phyloP scores from a whole-genome alignment of 2,113 vertebrate genomes.

The Neomonachus schauinslandi region DNA sequence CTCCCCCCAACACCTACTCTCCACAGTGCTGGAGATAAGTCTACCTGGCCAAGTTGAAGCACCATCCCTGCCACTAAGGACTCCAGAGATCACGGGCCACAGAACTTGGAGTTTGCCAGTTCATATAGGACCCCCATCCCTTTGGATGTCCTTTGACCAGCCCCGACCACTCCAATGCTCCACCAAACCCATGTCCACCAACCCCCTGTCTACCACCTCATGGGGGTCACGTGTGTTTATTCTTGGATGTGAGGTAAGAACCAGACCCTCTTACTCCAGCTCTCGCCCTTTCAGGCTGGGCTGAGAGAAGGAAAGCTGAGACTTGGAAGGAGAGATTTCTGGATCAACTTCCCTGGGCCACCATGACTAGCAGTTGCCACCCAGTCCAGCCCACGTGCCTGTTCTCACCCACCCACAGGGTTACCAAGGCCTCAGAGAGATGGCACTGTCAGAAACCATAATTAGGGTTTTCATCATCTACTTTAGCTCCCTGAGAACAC shows the following conservation, averaged over 20 bases:
- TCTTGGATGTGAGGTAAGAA: background rate
- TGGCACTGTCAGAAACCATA: constrained; percentile 69
- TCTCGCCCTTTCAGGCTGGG: background rate
- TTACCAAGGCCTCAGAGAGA: constrained; percentile 72
- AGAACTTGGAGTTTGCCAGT: background rate
- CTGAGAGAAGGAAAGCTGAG: constrained; percentile 10
- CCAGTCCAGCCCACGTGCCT: constrained; percentile 63
- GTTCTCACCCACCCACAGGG: constrained; percentile 73
- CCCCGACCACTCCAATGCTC: background rate
- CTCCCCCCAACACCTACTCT: background rate
- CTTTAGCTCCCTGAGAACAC: constrained; percentile 61
- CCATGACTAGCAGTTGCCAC: constrained; percentile 52
- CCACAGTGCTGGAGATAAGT: background rate
- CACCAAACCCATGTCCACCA: background rate
- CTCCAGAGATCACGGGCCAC: background rate
- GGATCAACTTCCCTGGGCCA: constrained; percentile 58
- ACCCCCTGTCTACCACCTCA: background rate
- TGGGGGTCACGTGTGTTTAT: background rate
- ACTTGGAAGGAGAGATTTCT: constrained; percentile 43
- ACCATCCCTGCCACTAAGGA: background rate
- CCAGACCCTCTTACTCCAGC: background rate
- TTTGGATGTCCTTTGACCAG: background rate
- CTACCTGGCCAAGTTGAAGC: background rate
- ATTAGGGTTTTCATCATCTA: constrained; percentile 69
- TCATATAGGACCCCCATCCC: background rate